Evolutionary conservation across 2,113 vertebrate species (phyloP).

Genomic region (Thermophis baileyi): DNA sequence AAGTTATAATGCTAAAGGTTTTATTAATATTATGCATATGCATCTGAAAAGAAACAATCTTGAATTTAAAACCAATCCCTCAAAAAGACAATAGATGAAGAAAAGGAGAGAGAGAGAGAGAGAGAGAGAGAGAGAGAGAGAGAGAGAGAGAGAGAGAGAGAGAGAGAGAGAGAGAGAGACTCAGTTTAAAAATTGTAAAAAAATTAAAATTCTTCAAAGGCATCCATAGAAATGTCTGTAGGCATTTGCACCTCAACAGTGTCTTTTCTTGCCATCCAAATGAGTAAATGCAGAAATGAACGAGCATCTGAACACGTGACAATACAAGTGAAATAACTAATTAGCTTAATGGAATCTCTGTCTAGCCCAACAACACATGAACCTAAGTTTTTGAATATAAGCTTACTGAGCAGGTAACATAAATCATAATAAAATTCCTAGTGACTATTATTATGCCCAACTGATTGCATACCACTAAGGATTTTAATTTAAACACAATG

Average conservation of each 20-base stretch:
- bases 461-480: background rate
- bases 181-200: background rate
- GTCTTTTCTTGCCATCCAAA: background rate
- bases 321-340: background rate
- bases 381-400: background rate
- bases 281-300: background rate
- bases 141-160: background rate
- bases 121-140: background rate
- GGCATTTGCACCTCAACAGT: background rate
- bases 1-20: background rate
- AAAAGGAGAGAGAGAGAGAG: background rate
- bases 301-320: background rate
- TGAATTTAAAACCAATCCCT: background rate
- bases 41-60: background rate
- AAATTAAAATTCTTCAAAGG: background rate
- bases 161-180: background rate
- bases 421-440: background rate
- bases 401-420: background rate
- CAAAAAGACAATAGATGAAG: background rate
- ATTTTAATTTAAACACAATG: background rate
- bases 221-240: background rate
- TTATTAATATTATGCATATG: background rate
- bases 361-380: background rate
- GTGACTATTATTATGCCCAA: background rate
- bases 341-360: background rate